Conservation (phyloP, 2,888 invertebrate genomes). For the Empis livida region DNA sequence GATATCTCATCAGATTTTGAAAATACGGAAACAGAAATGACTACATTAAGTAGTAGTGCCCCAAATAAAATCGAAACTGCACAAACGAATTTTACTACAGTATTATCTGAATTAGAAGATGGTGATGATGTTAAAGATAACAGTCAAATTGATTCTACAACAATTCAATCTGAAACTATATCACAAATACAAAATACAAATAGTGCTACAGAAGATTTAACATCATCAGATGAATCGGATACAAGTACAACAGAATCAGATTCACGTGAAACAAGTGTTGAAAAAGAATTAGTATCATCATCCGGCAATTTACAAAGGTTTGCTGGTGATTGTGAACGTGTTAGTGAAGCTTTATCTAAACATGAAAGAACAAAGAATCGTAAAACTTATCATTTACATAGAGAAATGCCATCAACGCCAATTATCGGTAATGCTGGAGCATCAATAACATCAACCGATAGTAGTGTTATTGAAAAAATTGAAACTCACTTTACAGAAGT, state of each 20-base stretch:
- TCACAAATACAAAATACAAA: background rate
- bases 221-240: slow-evolving; percentile 29
- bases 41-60: slow-evolving; percentile 14
- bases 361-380: slow-evolving; percentile 34
- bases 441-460: slow-evolving; percentile 15
- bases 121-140: background rate
- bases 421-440: slow-evolving; percentile 21
- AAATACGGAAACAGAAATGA: slow-evolving; percentile 22
- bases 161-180: background rate
- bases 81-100: background rate
- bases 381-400: slow-evolving; percentile 26
- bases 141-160: background rate
- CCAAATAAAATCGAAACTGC: slow-evolving; percentile 14
- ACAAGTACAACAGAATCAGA: slow-evolving; percentile 31
- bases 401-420: slow-evolving; percentile 13
- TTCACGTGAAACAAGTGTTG: slow-evolving; percentile 29
- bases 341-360: slow-evolving; percentile 29
- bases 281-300: slow-evolving; percentile 23
- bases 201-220: background rate
- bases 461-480: slow-evolving; percentile 15
- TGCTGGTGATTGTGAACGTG: slow-evolving; percentile 32
- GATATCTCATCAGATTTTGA: slow-evolving; percentile 32
- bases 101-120: background rate
- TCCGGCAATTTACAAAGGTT: slow-evolving; percentile 18
- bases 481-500: slow-evolving; percentile 15